Evolutionary conservation across 2,113 vertebrate genomes (phyloP).

Genomic region (Microcebus lehilahytsara): DNA sequence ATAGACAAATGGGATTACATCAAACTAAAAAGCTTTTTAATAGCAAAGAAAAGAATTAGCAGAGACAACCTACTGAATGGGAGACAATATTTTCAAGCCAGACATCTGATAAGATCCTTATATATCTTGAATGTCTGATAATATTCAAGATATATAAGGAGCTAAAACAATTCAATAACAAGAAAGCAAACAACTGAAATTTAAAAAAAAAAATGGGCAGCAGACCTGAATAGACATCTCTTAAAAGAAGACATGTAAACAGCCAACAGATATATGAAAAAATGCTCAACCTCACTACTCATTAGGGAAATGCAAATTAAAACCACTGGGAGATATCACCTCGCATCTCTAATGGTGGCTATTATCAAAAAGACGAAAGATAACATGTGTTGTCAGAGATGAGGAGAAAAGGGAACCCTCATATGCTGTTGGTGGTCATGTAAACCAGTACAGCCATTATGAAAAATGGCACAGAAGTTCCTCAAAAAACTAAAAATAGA

Average conservation of each 20-base stretch:
- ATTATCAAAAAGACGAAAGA: neutral
- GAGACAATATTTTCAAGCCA: neutral
- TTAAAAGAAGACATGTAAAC: neutral
- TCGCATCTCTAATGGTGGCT: neutral
- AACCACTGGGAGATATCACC: neutral
- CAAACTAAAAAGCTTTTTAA: neutral
- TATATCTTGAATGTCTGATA: neutral
- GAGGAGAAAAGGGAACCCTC: neutral
- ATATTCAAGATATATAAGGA: neutral
- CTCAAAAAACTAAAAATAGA: neutral
- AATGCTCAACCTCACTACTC: neutral
- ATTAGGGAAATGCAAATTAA: neutral
- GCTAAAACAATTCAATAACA: neutral
- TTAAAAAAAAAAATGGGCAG: neutral
- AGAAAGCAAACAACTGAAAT: neutral
- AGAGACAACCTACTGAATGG: neutral
- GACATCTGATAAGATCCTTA: neutral
- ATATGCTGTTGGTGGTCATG: neutral
- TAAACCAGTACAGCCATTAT: neutral
- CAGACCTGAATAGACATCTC: neutral
- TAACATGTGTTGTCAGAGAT: neutral
- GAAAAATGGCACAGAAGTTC: neutral
- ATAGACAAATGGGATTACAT: neutral
- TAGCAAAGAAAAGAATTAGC: neutral
- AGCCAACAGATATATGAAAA: neutral